These are phyloP conservation scores for Platycercus adscitus DNA, from an alignment of 2,113 vertebrate species.

Conservation along the genomic window DNA sequence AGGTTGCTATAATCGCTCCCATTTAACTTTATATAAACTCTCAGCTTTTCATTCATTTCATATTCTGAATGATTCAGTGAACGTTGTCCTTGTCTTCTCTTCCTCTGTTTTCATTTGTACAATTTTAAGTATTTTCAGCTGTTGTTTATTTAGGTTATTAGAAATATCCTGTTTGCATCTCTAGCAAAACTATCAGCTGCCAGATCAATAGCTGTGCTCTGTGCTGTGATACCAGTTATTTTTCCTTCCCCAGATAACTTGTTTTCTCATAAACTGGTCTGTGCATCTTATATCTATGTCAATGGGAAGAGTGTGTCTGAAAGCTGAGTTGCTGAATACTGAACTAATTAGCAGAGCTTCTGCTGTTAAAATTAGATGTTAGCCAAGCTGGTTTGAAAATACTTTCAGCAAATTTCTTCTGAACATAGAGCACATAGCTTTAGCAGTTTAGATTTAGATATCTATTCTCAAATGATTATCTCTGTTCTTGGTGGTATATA, in stretches of 20 bases:
- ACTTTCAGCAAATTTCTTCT: not conserved
- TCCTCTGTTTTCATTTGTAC: not conserved
- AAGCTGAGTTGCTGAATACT: not conserved
- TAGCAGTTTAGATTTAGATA: not conserved
- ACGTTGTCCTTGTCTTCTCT: not conserved
- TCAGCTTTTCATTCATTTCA: not conserved
- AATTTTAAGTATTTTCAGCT: not conserved
- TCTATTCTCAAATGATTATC: not conserved
- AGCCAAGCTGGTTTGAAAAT: slow-evolving; percentile 19
- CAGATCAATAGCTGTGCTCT: not conserved
- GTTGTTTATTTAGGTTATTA: not conserved
- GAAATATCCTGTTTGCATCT: not conserved
- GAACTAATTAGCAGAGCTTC: slow-evolving; percentile 37
- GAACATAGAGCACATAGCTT: not conserved
- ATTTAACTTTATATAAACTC: not conserved
- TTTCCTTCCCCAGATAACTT: not conserved
- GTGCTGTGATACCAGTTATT: not conserved
- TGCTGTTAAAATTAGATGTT: slow-evolving; percentile 46
- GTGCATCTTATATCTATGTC: not conserved
- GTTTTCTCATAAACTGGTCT: not conserved
- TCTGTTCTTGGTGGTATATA: not conserved
- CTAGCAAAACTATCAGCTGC: not conserved
- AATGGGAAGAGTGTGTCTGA: not conserved
- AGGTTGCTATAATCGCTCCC: not conserved
- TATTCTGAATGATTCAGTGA: not conserved